Base-by-base conservation (phyloP, 2,888 invertebrate species). In the Acheta domesticus region DNA sequence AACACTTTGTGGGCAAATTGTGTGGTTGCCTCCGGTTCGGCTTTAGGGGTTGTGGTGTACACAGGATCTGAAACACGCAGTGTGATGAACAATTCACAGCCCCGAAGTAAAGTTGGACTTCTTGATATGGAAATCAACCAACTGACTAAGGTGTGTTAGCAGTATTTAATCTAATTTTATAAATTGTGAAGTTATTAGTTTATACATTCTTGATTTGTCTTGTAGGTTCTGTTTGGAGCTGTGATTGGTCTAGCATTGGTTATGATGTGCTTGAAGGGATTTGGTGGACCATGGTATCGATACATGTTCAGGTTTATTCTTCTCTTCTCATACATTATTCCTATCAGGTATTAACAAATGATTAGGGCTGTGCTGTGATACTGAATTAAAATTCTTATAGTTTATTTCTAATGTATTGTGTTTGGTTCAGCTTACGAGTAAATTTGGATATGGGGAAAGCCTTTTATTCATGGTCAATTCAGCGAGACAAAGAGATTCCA, bases 401-500 rank as follows among this genome's bases (percentile, higher is more conserved):
- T 73, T 79, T 78, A 73, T 78, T 80, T 48, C 76, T 74, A 20
- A 80, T 78, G 36, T n/a, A 81, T 23, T 48, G 49, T 77, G n/a
- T 74, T 19, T 11, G 14, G 11, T 19, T 78, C 86, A 98, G 98
- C 88, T 91, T 99, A 85, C 90, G 99, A 82, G 99, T 99, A 1
- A 99, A 99, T 88, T 89, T 99, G 83, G 99, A 99, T 85, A 96
- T 99, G 96, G 99, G 98, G 1, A 99, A 99, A 88, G 94, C 95
- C 0, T 97, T 95, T 86, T 99, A 99, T 87, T 96, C 99, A 0
- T 99, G 96, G 94, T 93, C 95, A 83, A 98, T 99, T 84, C 96
- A 97, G 85, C 91, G 94, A 80, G 99, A 99, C 88, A 92, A 94
- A 79, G 92, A 94, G 84, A 98, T 99, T 83, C 92, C 93, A 82